A percentile compares a stretch with the other conserved stretches of the same genome.
Conservation (phyloP, 2,113 vertebrate species). For the Isurus oxyrinchus region DNA sequence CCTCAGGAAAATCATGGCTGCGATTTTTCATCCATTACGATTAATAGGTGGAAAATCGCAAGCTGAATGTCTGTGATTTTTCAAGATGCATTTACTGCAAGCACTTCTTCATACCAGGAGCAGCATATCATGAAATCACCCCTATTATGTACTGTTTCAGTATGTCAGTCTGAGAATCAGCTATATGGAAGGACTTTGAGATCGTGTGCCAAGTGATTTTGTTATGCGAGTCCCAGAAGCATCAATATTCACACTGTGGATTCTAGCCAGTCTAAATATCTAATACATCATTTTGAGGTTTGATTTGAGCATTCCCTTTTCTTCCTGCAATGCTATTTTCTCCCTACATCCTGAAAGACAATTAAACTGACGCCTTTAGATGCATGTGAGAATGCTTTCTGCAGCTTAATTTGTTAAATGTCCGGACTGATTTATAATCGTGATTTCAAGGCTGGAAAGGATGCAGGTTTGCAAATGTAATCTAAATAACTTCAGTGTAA, state of each 20-base stretch:
- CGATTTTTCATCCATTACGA: neutral
- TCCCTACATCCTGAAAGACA: neutral
- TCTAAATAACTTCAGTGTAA: neutral
- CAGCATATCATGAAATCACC: neutral
- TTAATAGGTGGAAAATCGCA: neutral
- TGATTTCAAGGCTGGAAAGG: neutral
- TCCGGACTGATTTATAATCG: neutral
- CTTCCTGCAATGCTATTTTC: neutral
- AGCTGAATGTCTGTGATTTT: neutral
- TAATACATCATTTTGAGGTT: neutral
- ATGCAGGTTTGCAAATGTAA: neutral
- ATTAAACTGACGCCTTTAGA: neutral
- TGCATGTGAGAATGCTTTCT: neutral
- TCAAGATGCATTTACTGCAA: neutral
- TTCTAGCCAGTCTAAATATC: neutral
- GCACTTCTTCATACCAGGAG: neutral
- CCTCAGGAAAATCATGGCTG: neutral
- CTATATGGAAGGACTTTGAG: neutral
- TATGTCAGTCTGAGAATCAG: neutral
- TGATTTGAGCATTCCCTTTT: neutral
- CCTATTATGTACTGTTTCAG: neutral
- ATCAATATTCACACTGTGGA: conserved; percentile 22
- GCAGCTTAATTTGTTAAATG: neutral
- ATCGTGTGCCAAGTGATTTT: neutral
- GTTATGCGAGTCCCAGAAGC: neutral